A percentile compares a stretch with the other conserved stretches of the same genome.
Conservation (phyloP, 1,140 invertebrate species). For the Semibalanus balanoides region DNA sequence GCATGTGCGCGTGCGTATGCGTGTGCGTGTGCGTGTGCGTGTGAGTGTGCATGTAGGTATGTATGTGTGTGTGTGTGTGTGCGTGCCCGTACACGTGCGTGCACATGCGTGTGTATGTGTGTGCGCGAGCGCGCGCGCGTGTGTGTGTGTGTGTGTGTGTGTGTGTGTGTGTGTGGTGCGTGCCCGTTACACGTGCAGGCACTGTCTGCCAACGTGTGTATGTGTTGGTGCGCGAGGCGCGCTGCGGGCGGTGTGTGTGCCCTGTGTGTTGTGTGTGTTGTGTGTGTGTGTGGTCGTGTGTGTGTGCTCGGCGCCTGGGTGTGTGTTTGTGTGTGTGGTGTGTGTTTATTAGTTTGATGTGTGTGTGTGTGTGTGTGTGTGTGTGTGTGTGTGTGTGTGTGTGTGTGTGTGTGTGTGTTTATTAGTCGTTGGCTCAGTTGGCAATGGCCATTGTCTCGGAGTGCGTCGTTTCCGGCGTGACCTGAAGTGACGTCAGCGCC, state of each 20-base stretch:
- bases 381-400: not conserved
- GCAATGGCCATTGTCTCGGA: not conserved
- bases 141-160: too few relatives aligned
- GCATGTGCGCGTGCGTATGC: not conserved
- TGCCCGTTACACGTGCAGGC: not conserved
- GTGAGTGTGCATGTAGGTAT: not conserved
- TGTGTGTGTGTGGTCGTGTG: not conserved
- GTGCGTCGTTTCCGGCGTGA: too few relatives aligned
- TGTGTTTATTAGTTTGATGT: not conserved
- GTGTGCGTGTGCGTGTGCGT: not conserved
- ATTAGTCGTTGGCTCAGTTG: not conserved
- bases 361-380: not conserved
- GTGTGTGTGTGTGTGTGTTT: constrained; percentile 11
- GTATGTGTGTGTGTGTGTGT: constrained; percentile 8
- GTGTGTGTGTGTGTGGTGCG: too few relatives aligned
- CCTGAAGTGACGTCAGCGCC: too few relatives aligned
- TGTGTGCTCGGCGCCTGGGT: not conserved
- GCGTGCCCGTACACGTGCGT: constrained; percentile 1
- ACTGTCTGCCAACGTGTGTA: too few relatives aligned
- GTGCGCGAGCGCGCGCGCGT: too few relatives aligned
- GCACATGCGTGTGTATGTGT: constrained; percentile 2
- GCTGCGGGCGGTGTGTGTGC: too few relatives aligned
- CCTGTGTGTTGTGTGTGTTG: not conserved
- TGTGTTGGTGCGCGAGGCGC: too few relatives aligned
- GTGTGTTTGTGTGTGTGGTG: constrained; percentile 6